A percentile compares a stretch with the other conserved stretches of the same genome.
These are phyloP conservation scores for Silurus lanzhouensis DNA, from an alignment of 2,797 vertebrate species.

Conservation along the genomic window DNA sequence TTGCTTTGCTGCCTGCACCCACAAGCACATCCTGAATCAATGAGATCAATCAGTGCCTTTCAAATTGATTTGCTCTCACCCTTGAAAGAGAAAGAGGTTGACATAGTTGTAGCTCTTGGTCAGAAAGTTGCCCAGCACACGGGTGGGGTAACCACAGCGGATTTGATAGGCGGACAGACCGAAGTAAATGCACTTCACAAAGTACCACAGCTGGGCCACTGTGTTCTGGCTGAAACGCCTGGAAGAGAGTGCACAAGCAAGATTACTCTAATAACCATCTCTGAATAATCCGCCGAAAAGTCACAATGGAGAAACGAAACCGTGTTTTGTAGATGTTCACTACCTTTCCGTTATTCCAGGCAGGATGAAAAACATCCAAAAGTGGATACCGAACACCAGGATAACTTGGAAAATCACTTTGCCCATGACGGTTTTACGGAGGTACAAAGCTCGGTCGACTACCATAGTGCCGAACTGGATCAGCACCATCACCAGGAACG, in stretches of 20 bases:
- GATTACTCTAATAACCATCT: not conserved
- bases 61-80: slow-evolving; percentile 76
- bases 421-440: slow-evolving; percentile 94
- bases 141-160: slow-evolving; percentile 96
- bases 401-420: slow-evolving; percentile 98
- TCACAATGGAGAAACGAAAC: not conserved
- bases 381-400: slow-evolving; percentile 97
- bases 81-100: slow-evolving; percentile 99
- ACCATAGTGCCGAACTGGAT: slow-evolving; percentile 99
- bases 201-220: slow-evolving; percentile 98
- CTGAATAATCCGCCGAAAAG: not conserved
- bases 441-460: slow-evolving; percentile 94
- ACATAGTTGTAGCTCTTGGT: slow-evolving; percentile 99
- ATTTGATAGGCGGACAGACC: slow-evolving; percentile 99
- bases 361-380: slow-evolving; percentile 99
- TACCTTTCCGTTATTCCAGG: slow-evolving; percentile 93
- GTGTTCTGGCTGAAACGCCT: slow-evolving; percentile 96
- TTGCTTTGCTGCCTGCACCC: not conserved
- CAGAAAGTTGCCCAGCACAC: slow-evolving; percentile 97
- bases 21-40: slow-evolving; percentile 7
- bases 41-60: not conserved
- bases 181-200: slow-evolving; percentile 98
- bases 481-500: slow-evolving; percentile 97
- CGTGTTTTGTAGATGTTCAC: not conserved
- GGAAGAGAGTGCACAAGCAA: slow-evolving; percentile 35